A percentile compares a stretch with the other conserved stretches of the same genome.
Conservation (phyloP, 1,140 invertebrate species). For the Helicoverpa zea region DNA sequence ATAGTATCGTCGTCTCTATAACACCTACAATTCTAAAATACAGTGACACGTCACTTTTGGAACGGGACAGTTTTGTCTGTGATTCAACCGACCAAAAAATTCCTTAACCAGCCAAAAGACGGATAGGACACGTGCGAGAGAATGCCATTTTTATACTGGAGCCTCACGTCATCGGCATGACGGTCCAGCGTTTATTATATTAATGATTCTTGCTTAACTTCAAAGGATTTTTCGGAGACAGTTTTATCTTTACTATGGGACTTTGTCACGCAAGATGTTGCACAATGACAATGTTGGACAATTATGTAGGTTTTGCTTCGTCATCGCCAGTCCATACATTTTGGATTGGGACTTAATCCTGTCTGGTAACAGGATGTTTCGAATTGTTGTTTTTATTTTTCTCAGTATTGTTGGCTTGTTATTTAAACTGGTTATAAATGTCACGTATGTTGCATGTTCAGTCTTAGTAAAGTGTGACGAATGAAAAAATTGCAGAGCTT, state of each 20-base stretch:
- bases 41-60: slow-evolving; percentile 13
- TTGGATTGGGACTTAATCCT: slow-evolving; percentile 71
- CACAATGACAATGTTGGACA: slow-evolving; percentile 80
- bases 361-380: slow-evolving; percentile 70
- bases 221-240: slow-evolving; percentile 80
- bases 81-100: slow-evolving; percentile 30
- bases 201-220: slow-evolving; percentile 75
- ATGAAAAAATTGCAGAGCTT: background rate
- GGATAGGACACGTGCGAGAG: slow-evolving; percentile 62
- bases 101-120: slow-evolving; percentile 25
- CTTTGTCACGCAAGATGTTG: slow-evolving; percentile 82
- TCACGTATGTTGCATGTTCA: background rate
- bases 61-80: slow-evolving; percentile 11
- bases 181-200: slow-evolving; percentile 77
- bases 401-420: background rate
- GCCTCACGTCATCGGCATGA: slow-evolving; percentile 72
- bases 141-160: slow-evolving; percentile 65
- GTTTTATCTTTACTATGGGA: slow-evolving; percentile 76
- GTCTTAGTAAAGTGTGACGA: too few relatives aligned
- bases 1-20: background rate
- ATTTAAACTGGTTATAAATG: background rate
- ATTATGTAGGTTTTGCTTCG: slow-evolving; percentile 69
- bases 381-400: slow-evolving; percentile 18
- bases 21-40: background rate
- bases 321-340: slow-evolving; percentile 81